Conservation (phyloP, 1,140 invertebrate species). For the Sitodiplosis mosellana region DNA sequence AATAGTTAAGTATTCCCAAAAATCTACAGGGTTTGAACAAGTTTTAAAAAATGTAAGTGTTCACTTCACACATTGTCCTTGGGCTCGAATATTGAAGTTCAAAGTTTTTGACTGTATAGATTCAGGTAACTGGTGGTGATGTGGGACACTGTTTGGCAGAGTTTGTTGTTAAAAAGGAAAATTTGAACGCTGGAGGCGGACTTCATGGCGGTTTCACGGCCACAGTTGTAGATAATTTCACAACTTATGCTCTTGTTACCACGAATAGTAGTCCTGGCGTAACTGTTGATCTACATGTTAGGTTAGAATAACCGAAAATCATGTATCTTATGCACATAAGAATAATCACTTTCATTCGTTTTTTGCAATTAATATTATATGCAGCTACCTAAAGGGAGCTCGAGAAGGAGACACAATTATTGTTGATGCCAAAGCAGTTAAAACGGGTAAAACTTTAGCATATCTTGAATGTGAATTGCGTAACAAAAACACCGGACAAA, state of each 20-base stretch:
- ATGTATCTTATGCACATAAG: no score
- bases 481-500: conserved; percentile 45
- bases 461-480: conserved; percentile 60
- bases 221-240: conserved; percentile 64
- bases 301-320: conserved; percentile 28
- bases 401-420: conserved; percentile 56
- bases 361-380: conserved; percentile 9
- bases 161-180: no score
- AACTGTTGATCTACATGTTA: conserved; percentile 54
- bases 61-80: no score
- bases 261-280: conserved; percentile 41
- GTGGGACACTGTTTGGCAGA: no score
- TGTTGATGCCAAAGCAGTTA: conserved; percentile 61
- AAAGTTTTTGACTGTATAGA: no score
- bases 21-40: no score
- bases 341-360: neutral
- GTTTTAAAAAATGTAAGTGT: no score
- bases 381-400: conserved; percentile 52
- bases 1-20: no score
- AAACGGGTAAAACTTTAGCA: conserved; percentile 56
- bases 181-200: conserved; percentile 37
- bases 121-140: no score
- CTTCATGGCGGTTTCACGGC: conserved; percentile 73
- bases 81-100: no score
- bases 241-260: conserved; percentile 60